Evolutionary conservation across 2,797 vertebrate genomes (phyloP).

Genomic region (Anguilla marmorata): DNA sequence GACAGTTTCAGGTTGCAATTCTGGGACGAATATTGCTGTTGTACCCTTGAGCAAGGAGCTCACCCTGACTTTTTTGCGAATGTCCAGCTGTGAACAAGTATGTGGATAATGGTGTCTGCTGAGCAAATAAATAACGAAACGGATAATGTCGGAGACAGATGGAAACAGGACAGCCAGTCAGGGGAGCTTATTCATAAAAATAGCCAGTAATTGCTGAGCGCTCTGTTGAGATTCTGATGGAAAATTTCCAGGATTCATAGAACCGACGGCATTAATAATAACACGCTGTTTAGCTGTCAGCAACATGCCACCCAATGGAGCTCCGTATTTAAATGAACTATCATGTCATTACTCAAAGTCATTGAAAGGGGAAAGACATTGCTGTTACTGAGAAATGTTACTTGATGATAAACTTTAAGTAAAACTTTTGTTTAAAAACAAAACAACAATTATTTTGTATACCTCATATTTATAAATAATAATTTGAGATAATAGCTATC

Average conservation of each 20-base stretch:
- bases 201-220: not conserved
- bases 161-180: not conserved
- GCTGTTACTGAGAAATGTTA: not conserved
- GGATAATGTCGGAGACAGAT: not conserved
- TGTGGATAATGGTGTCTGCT: not conserved
- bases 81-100: not conserved
- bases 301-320: not conserved
- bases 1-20: not conserved
- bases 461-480: not conserved
- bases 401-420: not conserved
- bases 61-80: not conserved
- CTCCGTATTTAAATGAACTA: not conserved
- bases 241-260: constrained; percentile 16
- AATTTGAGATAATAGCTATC: not conserved
- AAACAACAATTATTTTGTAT: not conserved
- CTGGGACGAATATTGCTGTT: not conserved
- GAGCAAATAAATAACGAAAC: constrained; percentile 4
- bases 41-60: not conserved
- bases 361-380: not conserved
- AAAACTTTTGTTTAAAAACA: not conserved
- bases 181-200: not conserved
- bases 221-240: not conserved
- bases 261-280: constrained; percentile 8
- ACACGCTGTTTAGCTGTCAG: constrained; percentile 2
- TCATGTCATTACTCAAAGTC: constrained; percentile 9